Percentiles rank a stretch among this genome's conserved stretches.
phyloP scores from a whole-genome alignment of 2,113 vertebrate species.

The Chiloscyllium plagiosum region DNA sequence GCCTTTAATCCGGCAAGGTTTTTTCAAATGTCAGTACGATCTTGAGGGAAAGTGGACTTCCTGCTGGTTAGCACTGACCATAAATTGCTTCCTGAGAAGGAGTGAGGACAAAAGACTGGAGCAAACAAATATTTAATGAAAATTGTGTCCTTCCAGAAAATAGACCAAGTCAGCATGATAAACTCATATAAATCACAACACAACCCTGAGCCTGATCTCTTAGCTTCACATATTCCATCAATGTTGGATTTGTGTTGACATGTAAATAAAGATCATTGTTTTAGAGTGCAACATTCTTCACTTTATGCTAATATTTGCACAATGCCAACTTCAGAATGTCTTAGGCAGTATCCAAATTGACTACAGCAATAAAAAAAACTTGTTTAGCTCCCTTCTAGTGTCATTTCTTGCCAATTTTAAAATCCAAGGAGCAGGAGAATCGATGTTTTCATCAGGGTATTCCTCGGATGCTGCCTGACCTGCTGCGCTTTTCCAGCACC shows the following conservation, averaged over 20 bases:
- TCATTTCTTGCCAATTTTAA: background rate
- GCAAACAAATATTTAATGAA: slow-evolving; percentile 44
- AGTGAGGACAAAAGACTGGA: slow-evolving; percentile 48
- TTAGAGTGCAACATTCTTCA: background rate
- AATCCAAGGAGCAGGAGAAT: too few relatives aligned
- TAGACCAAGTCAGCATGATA: background rate
- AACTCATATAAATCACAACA: background rate
- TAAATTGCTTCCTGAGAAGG: slow-evolving; percentile 51
- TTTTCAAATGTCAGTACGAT: slow-evolving; percentile 67
- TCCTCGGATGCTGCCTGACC: too few relatives aligned
- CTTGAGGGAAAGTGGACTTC: slow-evolving; percentile 58
- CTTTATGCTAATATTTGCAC: background rate
- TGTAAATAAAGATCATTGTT: background rate
- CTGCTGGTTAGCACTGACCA: slow-evolving; percentile 58
- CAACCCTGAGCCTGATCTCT: background rate
- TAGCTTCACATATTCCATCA: background rate
- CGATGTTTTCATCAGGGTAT: too few relatives aligned
- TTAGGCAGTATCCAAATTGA: background rate
- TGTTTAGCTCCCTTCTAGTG: background rate
- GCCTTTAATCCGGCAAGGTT: slow-evolving; percentile 64
- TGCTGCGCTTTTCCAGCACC: too few relatives aligned
- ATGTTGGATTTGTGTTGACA: background rate
- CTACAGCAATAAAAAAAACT: background rate
- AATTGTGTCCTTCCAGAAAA: slow-evolving; percentile 15
- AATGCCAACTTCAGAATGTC: background rate